phyloP scores from a whole-genome alignment of 2,113 vertebrate species.

The Sciurus niger region DNA sequence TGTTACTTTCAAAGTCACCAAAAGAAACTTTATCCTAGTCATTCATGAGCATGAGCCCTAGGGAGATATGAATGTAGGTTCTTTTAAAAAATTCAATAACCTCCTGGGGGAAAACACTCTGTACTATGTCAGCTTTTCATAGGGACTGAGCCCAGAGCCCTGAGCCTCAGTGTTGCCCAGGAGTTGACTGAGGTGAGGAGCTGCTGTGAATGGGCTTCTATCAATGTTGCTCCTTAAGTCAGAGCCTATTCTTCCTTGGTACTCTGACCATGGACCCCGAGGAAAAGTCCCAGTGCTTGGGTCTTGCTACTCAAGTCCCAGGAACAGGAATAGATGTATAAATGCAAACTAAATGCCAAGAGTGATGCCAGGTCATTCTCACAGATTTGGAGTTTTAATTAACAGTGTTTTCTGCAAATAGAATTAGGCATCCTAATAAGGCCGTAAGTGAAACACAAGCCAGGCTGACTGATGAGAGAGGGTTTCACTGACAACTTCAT shows the following conservation, averaged over 20 bases:
- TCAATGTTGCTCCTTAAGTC: neutral
- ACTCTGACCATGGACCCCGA: neutral
- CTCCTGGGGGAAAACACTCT: neutral
- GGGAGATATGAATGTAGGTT: neutral
- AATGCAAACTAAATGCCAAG: conserved; percentile 18
- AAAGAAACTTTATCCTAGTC: neutral
- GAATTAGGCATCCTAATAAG: conserved; percentile 70
- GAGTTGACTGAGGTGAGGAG: neutral
- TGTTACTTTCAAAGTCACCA: neutral
- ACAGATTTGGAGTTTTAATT: conserved; percentile 62
- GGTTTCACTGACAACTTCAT: conserved; percentile 70
- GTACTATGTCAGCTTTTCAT: neutral
- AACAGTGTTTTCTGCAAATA: conserved; percentile 57
- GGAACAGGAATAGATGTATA: neutral
- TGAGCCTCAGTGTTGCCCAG: neutral
- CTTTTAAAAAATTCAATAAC: neutral
- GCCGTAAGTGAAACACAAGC: conserved; percentile 51
- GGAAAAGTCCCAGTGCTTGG: neutral
- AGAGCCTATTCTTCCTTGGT: neutral
- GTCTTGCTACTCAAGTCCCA: neutral
- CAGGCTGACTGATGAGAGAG: conserved; percentile 46
- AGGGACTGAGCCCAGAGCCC: neutral
- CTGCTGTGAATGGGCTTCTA: neutral
- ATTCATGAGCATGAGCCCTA: neutral
- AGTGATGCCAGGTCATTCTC: neutral